Base-by-base conservation (phyloP, 2,113 vertebrate species). In the Mus spicilegus region DNA sequence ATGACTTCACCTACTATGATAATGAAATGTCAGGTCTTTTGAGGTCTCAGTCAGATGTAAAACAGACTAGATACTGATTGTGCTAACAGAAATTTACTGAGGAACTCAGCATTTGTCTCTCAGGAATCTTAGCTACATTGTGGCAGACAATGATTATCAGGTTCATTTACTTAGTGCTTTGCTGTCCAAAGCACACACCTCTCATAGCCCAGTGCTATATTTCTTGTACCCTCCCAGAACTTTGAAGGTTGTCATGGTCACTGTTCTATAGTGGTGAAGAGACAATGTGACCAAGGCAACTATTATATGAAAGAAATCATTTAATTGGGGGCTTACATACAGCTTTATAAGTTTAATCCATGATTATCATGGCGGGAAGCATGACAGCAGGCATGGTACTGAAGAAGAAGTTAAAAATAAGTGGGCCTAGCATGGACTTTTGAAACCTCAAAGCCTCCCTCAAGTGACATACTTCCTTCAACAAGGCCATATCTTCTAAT, bases 21-120 rank as follows among this genome's bases (percentile, higher is more conserved):
- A 95, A 93, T 96, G 87, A 95, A 91, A 90, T 80, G 39, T 75
- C 65, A 9, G 28, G 17, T 87, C 65, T 92, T 89, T 95, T 46
- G 91, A 96, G 78, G 69, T 93, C 42, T 94, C 42, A 87, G 19
- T 86, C 46, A 12, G 36, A 84, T 91, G 36, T 76, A 96, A 94
- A 92, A 51, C 72, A 72, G 96, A 22, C 8, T 91, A 65, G 46
- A 69, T 54, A 72, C 12, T 88, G 54, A 46, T 76, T 67, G 61
- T 54, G 54, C 89, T 91, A 65, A 77, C 95, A 93, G 58, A 90
- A 91, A 76, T n/a, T 70, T 87, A 85, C 56, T 69, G 67, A 86
- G 56, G 8, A 96, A 73, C 87, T 63, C n/a, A 72, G 13, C 63
- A 81, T 75, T 95, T 72, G 17, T 78, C 51, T 87, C 87, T 22